A percentile compares a stretch with the other conserved stretches of the same genome.
Conservation (phyloP, 2,888 invertebrate genomes). For the Amblyjoppa proteus region DNA sequence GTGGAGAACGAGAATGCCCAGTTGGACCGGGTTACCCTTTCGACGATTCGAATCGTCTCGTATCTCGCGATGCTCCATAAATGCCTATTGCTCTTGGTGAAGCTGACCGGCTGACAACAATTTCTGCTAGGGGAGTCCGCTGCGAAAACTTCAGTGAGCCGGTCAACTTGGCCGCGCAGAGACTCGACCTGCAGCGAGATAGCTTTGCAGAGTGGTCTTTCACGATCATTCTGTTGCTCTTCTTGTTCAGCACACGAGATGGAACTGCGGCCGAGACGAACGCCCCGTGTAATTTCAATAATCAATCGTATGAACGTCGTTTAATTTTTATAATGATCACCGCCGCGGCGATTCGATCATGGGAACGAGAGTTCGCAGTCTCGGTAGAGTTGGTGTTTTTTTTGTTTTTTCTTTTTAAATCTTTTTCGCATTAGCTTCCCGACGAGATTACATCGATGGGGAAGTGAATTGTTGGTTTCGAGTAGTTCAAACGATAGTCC, state of each 20-base stretch:
- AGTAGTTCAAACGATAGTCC: conserved; percentile 12
- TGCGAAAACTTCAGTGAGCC: conserved; percentile 26
- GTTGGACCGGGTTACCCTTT: conserved; percentile 57
- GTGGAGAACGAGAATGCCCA: conserved; percentile 42
- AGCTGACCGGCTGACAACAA: conserved; percentile 41
- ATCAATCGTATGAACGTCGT: conserved; percentile 85
- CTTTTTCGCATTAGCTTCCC: conserved; percentile 5
- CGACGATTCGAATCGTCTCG: conserved; percentile 63
- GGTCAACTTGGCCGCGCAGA: conserved; percentile 49
- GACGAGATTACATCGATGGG: not conserved
- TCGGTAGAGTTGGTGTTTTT: not conserved
- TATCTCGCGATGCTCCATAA: conserved; percentile 15
- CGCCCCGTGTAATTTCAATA: conserved; percentile 82
- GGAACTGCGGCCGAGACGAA: conserved; percentile 35
- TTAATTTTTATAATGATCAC: conserved; percentile 84
- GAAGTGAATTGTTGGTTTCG: conserved; percentile 16
- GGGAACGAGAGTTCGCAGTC: conserved; percentile 60
- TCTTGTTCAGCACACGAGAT: conserved; percentile 31
- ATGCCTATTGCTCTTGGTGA: conserved; percentile 31
- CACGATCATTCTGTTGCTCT: conserved; percentile 19
- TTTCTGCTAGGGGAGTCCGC: not conserved
- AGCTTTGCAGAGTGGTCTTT: conserved; percentile 34
- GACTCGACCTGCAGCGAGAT: conserved; percentile 46
- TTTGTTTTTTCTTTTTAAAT: not conserved
- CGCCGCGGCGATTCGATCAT: conserved; percentile 69